Percentiles rank a stretch among this genome's conserved stretches.
phyloP scores from a whole-genome alignment of 2,888 invertebrate genomes.

The Ophraella communa region DNA sequence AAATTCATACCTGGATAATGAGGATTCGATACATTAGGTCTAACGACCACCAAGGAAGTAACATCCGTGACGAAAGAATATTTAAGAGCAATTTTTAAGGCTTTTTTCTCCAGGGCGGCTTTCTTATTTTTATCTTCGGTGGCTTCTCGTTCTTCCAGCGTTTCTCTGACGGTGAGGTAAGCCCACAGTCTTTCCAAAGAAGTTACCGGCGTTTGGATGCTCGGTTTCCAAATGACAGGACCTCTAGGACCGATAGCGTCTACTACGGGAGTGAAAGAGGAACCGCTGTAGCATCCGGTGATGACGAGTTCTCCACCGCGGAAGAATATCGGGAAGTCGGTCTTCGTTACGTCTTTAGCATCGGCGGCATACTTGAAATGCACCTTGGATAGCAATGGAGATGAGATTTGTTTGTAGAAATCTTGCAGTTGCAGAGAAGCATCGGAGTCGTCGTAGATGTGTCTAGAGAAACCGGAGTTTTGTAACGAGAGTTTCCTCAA shows the following conservation, averaged over 20 bases:
- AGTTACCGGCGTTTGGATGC: constrained; percentile 41
- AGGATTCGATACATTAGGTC: constrained; percentile 62
- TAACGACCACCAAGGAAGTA: constrained; percentile 71
- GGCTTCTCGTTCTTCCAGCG: constrained; percentile 60
- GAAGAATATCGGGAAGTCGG: constrained; percentile 66
- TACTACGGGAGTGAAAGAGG: neutral
- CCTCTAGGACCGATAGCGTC: constrained; percentile 37
- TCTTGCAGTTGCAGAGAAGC: constrained; percentile 69
- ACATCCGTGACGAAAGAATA: constrained; percentile 69
- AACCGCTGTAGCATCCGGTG: constrained; percentile 59
- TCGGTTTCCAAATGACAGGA: constrained; percentile 43
- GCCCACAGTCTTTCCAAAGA: constrained; percentile 63
- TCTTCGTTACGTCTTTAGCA: constrained; percentile 62
- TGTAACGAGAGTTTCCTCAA: constrained; percentile 68
- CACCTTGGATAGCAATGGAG: constrained; percentile 69
- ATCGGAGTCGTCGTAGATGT: constrained; percentile 73
- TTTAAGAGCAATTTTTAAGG: constrained; percentile 65
- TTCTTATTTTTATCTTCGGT: constrained; percentile 42
- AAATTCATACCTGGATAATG: constrained; percentile 31
- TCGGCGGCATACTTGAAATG: constrained; percentile 68
- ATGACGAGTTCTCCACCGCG: constrained; percentile 70
- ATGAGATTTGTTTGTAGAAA: constrained; percentile 71
- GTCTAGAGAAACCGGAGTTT: constrained; percentile 70
- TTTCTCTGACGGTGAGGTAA: constrained; percentile 68
- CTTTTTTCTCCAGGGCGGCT: constrained; percentile 60